These are phyloP conservation scores for Lithobius niger DNA, from an alignment of 1,140 invertebrate species.

Conservation along the genomic window DNA sequence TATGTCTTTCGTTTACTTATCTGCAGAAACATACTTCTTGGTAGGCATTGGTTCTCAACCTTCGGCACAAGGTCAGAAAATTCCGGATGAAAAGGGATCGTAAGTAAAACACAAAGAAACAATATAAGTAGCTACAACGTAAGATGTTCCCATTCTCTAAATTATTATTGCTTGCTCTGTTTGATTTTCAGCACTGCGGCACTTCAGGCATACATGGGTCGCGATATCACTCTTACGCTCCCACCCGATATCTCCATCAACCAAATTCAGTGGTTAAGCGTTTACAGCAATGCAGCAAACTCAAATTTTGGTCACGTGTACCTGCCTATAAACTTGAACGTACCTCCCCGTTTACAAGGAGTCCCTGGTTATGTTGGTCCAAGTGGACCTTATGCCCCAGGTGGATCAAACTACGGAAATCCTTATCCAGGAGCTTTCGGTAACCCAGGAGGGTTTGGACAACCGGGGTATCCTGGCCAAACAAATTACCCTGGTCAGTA, in stretches of 20 bases:
- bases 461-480: neutral
- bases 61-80: conserved; percentile 67
- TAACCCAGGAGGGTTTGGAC: neutral
- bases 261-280: conserved; percentile 81
- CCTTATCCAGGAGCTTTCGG: neutral
- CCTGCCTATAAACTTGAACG: conserved; percentile 74
- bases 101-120: conserved; percentile 27
- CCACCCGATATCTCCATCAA: conserved; percentile 72
- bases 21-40: conserved; percentile 86
- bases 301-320: conserved; percentile 83
- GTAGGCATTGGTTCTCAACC: conserved; percentile 74
- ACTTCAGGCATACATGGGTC: conserved; percentile 66
- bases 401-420: neutral
- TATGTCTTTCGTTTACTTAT: too few species aligned
- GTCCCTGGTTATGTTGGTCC: conserved; percentile 10
- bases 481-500: neutral
- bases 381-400: neutral
- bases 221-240: conserved; percentile 74
- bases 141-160: neutral
- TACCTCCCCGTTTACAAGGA: conserved; percentile 47
- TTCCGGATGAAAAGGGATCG: conserved; percentile 66
- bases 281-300: conserved; percentile 60
- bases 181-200: conserved; percentile 47
- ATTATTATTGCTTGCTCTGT: neutral
- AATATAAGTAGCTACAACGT: neutral